These are phyloP conservation scores for Gymnorhina tibicen DNA, from an alignment of 2,113 vertebrate species.

Conservation along the genomic window DNA sequence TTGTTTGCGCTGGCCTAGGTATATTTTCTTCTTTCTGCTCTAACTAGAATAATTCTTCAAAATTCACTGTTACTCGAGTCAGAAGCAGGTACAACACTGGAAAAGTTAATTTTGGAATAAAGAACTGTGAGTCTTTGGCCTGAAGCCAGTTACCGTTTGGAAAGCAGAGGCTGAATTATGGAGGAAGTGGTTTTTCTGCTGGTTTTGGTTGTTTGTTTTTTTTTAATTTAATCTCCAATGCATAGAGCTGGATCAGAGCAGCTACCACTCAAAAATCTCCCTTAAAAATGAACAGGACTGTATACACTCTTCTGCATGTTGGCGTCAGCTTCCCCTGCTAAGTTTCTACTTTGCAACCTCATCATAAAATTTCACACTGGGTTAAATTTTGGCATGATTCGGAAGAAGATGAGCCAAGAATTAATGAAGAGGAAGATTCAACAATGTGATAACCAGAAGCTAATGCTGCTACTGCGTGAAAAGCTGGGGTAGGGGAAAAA, in stretches of 20 bases:
- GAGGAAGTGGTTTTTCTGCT: neutral
- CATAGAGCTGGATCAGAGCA: rapidly evolving
- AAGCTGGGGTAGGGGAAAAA: neutral
- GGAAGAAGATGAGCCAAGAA: neutral
- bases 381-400: neutral
- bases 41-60: neutral
- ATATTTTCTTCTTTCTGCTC: neutral
- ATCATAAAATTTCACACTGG: neutral
- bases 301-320: neutral
- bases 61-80: neutral
- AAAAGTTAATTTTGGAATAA: neutral
- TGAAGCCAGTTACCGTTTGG: neutral
- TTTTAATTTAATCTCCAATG: neutral
- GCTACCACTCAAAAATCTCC: neutral
- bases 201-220: neutral
- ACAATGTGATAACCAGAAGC: neutral
- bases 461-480: neutral
- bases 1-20: neutral
- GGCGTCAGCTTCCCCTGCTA: neutral
- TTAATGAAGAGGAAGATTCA: neutral
- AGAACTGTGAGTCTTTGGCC: neutral
- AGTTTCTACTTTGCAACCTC: neutral
- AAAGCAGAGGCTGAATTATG: neutral
- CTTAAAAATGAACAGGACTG: neutral
- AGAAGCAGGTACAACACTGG: neutral